Evolutionary conservation across 2,888 invertebrate species (phyloP), one percentile per base, ranked within the genome.

Genomic region (Ophion ellenae): DNA sequence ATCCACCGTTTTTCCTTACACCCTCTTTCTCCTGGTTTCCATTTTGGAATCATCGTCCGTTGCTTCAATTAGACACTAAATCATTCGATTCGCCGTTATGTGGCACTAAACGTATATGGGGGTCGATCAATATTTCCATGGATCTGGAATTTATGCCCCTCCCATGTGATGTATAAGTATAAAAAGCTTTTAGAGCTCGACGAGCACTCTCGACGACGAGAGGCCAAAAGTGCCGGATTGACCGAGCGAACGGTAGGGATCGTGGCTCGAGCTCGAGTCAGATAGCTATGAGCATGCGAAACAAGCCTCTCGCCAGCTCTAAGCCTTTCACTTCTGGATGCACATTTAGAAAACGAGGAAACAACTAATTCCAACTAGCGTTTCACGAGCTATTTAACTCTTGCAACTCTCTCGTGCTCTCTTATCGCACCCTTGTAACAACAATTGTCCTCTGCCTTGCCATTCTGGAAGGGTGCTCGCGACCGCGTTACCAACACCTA

Each of bases 361-460:
- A 91, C 92, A 93, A 93, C 92, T 93, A 93, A 93, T 93, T 92
- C 90, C 88, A 93, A 93, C 92, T 92, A 90, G 87, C 90, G 90
- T 93, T 84, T 92, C 91, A 92, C 91, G 92, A 90, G 82, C 92
- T 93, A 93, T 93, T 93, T 92, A 93, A 93, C 93, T 93, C 92
- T 70, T 89, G 86, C 86, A 93, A 93, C 93, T 93, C 53, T 17
- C 89, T 57, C 84, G 74, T 81, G 20, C 70, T 83, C 90, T 91
- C 90, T 92, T 91, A 92, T 92, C 93, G 82, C 83, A 91, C 90
- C 91, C 90, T 89, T 91, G 90, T 90, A 92, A 78, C 47, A 90
- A 90, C 91, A 90, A 92, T 92, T 92, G 91, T 93, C 90, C 90
- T 89, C 88, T 83, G 73, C 74, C 86, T 66, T 87, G 20, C 53